Percentiles rank a stretch among this genome's conserved stretches.
These are phyloP conservation scores for Amazona vittata DNA, from an alignment of 2,113 vertebrate genomes.

Conservation along the genomic window DNA sequence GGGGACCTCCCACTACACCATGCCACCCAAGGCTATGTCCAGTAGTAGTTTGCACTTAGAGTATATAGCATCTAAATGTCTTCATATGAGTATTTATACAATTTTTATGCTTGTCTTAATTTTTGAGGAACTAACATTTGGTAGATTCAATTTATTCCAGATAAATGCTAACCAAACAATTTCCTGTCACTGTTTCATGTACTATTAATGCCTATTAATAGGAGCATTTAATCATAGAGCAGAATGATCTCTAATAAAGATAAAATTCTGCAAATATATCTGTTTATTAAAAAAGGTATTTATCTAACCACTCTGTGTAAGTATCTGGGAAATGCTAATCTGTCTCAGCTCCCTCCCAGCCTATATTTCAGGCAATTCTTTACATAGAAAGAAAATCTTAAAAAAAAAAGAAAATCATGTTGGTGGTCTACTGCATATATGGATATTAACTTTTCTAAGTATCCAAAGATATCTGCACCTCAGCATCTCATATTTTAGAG, in stretches of 20 bases:
- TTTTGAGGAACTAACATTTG: slow-evolving; percentile 23
- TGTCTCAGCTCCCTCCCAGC: neutral
- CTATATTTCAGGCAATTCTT: neutral
- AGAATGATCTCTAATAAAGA: slow-evolving; percentile 22
- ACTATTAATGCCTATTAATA: slow-evolving; percentile 54
- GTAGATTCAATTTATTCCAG: slow-evolving; percentile 46
- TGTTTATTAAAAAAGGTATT: neutral
- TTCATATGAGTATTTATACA: neutral
- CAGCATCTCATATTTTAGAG: neutral
- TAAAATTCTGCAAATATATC: neutral
- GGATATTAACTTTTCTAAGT: neutral
- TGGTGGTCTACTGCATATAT: neutral
- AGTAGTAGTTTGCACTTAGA: neutral
- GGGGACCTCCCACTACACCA: too few relatives aligned
- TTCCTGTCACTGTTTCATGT: slow-evolving; percentile 28
- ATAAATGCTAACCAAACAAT: slow-evolving; percentile 60
- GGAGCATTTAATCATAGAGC: slow-evolving; percentile 29
- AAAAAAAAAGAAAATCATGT: neutral
- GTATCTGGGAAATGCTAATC: neutral
- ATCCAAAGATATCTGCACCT: neutral
- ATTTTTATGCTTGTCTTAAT: slow-evolving; percentile 17
- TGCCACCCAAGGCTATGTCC: neutral
- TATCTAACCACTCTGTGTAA: neutral
- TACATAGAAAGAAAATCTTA: neutral
- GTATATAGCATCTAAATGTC: neutral